Percentiles rank a stretch among this genome's conserved stretches.
Conservation (phyloP, 2,797 vertebrate species). For the Eurystomus glaucurus region DNA sequence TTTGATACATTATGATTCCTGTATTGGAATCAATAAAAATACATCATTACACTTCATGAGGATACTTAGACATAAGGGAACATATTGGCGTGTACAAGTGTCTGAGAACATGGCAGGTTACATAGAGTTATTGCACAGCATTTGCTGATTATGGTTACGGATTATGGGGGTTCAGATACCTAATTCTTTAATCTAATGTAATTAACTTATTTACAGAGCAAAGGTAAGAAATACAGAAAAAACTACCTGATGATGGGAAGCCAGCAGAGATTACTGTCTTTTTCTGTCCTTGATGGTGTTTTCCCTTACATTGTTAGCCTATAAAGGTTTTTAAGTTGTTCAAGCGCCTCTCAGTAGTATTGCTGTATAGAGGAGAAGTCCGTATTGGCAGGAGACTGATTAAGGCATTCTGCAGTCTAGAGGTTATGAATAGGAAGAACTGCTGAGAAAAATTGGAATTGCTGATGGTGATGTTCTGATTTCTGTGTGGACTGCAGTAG, state of each 20-base stretch:
- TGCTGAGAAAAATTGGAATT: not conserved
- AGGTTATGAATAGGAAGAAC: slow-evolving; percentile 23
- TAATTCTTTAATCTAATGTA: not conserved
- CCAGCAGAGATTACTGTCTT: not conserved
- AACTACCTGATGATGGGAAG: not conserved
- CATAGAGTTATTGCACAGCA: not conserved
- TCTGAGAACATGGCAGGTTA: not conserved
- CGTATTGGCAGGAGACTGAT: slow-evolving; percentile 12
- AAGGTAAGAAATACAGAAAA: not conserved
- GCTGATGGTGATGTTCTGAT: not conserved
- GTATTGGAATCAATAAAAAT: not conserved
- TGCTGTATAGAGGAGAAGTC: not conserved
- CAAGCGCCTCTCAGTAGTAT: not conserved
- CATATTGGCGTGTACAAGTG: not conserved
- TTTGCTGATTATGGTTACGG: not conserved
- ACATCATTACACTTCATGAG: not conserved
- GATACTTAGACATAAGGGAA: not conserved
- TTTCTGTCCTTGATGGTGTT: not conserved
- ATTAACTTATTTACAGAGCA: not conserved
- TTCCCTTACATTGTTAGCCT: not conserved
- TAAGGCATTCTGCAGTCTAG: not conserved
- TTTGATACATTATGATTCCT: not conserved
- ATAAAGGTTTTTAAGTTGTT: not conserved
- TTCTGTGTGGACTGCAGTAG: not conserved
- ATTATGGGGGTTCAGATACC: not conserved